Conservation (phyloP, 2,797 vertebrate genomes). For the Gambusia yucatana region DNA sequence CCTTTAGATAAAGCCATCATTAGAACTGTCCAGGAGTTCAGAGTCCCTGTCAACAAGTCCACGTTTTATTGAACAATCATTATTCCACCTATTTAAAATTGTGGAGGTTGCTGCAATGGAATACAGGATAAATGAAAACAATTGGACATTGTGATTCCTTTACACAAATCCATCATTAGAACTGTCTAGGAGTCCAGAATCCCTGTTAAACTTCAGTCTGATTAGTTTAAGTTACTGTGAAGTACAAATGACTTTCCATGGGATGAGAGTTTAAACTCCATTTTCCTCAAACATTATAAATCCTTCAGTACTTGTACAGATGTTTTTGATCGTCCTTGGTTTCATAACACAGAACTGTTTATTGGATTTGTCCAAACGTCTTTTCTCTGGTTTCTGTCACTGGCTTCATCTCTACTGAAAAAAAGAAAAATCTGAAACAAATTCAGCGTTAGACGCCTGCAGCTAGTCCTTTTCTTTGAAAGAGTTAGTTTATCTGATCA, state of each 20-base stretch:
- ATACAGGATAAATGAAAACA: background rate
- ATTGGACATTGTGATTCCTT: background rate
- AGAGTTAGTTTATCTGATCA: slow-evolving; percentile 9
- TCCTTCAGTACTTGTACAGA: slow-evolving; percentile 1
- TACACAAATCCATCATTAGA: background rate
- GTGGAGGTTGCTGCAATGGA: background rate
- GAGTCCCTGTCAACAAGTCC: background rate
- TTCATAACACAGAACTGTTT: slow-evolving; percentile 16
- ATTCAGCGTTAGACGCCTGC: slow-evolving; percentile 9
- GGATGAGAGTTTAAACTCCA: slow-evolving; percentile 5
- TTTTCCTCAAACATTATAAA: slow-evolving; percentile 7
- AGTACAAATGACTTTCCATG: background rate
- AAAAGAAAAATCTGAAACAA: slow-evolving; percentile 7
- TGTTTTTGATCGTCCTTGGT: background rate
- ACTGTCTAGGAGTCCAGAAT: background rate
- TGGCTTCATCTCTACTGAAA: background rate
- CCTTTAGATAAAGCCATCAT: background rate
- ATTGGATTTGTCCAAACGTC: slow-evolving; percentile 4
- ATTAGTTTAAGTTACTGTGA: slow-evolving; percentile 2
- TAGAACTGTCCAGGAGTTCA: background rate
- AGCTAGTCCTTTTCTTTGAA: background rate
- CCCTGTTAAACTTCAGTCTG: slow-evolving; percentile 2
- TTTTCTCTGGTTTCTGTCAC: slow-evolving; percentile 7
- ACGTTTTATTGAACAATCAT: background rate
- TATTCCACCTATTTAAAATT: background rate